Conservation (phyloP, 2,113 vertebrate species). For the Isichthys henryi region DNA sequence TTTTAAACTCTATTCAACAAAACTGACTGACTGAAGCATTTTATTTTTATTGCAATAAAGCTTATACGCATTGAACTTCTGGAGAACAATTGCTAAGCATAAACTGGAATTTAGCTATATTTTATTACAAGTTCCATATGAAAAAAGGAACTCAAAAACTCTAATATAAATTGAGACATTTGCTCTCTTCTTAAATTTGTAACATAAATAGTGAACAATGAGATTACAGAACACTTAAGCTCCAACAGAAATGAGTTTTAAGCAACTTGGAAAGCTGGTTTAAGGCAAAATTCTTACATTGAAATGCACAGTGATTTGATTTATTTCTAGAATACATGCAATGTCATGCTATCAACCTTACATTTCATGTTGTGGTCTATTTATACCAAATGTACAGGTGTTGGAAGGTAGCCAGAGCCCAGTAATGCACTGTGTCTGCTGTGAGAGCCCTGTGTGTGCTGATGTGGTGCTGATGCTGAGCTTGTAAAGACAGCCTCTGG, state of each 20-base stretch:
- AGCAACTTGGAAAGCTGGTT: background rate
- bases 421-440: background rate
- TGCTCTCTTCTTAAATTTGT: background rate
- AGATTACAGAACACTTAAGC: background rate
- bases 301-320: background rate
- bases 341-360: background rate
- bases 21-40: background rate
- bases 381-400: background rate
- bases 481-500: background rate
- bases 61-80: background rate
- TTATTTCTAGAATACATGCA: background rate
- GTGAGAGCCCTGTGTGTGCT: background rate
- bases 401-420: background rate
- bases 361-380: background rate
- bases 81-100: background rate
- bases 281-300: background rate
- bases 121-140: background rate
- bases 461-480: background rate
- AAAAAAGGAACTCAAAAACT: background rate
- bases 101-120: background rate
- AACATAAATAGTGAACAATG: background rate
- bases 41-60: background rate
- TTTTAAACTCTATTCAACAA: background rate
- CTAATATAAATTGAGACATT: background rate
- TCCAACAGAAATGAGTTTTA: background rate